phyloP scores from a whole-genome alignment of 2,113 vertebrate genomes.

The Pristiophorus japonicus region DNA sequence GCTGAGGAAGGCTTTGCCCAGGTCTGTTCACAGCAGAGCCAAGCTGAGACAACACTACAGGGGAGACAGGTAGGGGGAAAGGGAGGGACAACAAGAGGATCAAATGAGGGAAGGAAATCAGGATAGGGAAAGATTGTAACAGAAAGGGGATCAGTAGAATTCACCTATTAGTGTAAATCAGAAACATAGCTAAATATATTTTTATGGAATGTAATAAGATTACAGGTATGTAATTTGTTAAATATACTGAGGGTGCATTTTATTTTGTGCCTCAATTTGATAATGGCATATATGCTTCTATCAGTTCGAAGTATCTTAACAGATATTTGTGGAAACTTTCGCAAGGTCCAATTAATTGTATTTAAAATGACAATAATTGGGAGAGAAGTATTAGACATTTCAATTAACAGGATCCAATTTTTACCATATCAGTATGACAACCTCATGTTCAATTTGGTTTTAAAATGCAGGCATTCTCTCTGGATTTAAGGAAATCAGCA shows the following conservation, averaged over 20 bases:
- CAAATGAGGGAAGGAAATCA: constrained; percentile 41
- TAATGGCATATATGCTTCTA: neutral
- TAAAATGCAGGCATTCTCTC: neutral
- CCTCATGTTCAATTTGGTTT: neutral
- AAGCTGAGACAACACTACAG: constrained; percentile 93
- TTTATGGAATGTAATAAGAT: constrained; percentile 28
- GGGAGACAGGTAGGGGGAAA: constrained; percentile 55
- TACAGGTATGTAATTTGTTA: constrained; percentile 8
- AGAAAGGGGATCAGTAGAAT: constrained; percentile 63
- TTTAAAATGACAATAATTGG: neutral
- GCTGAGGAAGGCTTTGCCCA: constrained; percentile 83
- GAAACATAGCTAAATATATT: constrained; percentile 23
- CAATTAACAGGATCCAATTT: neutral
- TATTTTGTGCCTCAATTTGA: neutral
- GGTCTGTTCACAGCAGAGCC: constrained; percentile 91
- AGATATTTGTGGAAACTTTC: neutral
- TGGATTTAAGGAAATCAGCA: neutral
- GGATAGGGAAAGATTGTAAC: constrained; percentile 55
- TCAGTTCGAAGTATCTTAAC: neutral
- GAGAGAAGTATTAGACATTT: neutral
- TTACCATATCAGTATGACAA: neutral
- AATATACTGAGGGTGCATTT: constrained; percentile 25
- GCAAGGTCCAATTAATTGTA: neutral
- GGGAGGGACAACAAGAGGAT: constrained; percentile 51
- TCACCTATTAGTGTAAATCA: constrained; percentile 58